These are phyloP conservation scores for Apamea monoglypha DNA, from an alignment of 2,888 invertebrate genomes.

Conservation along the genomic window DNA sequence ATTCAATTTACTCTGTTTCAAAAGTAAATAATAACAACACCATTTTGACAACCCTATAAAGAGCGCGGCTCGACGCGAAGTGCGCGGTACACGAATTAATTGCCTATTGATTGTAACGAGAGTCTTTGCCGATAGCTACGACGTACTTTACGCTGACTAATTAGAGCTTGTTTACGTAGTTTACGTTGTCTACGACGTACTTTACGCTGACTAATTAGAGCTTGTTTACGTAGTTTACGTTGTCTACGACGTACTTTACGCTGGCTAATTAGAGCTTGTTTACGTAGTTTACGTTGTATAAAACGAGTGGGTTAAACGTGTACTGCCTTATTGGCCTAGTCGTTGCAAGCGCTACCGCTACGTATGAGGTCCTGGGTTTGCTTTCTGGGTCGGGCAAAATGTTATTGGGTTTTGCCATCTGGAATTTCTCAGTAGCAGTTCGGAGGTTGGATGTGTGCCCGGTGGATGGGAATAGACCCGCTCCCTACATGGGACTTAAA, in stretches of 20 bases:
- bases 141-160: constrained; percentile 36
- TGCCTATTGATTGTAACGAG: constrained; percentile 73
- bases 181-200: constrained; percentile 27
- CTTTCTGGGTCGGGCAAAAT: background rate
- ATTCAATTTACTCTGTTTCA: background rate
- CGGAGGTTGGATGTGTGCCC: background rate
- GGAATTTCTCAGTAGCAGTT: background rate
- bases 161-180: constrained; percentile 29
- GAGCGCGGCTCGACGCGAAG: constrained; percentile 33
- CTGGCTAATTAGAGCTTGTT: constrained; percentile 36
- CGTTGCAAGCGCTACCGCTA: background rate
- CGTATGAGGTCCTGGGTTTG: background rate
- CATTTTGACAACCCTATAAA: constrained; percentile 41
- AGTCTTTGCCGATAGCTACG: constrained; percentile 62
- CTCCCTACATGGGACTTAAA: background rate
- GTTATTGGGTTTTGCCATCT: background rate
- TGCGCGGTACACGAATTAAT: constrained; percentile 72
- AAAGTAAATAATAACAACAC: background rate
- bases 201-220: constrained; percentile 32
- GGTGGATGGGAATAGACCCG: background rate
- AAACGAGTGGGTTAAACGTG: background rate
- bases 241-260: constrained; percentile 37
- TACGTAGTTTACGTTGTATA: background rate
- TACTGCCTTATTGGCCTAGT: background rate
- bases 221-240: constrained; percentile 24